Percentiles rank a stretch among this genome's conserved stretches.
These are phyloP conservation scores for Drosophila willistoni DNA, from an alignment of 1,140 invertebrate genomes.

Conservation along the genomic window DNA sequence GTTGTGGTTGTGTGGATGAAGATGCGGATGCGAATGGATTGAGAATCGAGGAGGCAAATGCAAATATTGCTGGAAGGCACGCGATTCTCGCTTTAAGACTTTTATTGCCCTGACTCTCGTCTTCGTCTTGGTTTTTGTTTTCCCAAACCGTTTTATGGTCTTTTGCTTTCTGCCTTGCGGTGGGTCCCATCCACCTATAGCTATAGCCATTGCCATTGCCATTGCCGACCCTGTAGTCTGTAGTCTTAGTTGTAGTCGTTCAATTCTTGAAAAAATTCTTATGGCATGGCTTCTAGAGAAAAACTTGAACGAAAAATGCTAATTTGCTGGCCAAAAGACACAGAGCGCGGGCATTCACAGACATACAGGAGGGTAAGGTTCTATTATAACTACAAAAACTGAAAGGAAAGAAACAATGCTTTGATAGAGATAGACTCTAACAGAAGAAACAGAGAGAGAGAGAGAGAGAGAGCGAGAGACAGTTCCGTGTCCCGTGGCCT, in stretches of 20 bases:
- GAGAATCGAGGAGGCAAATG: slow-evolving; percentile 45
- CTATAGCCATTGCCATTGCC: slow-evolving; percentile 5
- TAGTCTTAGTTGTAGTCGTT: neutral
- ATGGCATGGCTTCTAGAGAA: slow-evolving; percentile 53
- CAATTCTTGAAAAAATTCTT: slow-evolving; percentile 29
- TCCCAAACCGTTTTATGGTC: slow-evolving; percentile 55
- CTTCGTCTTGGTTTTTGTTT: slow-evolving; percentile 39
- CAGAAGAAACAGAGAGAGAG: neutral
- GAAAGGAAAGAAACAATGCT: slow-evolving; percentile 1
- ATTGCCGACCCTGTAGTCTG: neutral
- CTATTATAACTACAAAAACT: slow-evolving; percentile 1
- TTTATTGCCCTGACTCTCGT: slow-evolving; percentile 61
- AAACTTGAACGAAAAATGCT: slow-evolving; percentile 56
- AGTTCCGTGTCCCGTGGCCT: slow-evolving; percentile 5
- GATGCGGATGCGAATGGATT: slow-evolving; percentile 8
- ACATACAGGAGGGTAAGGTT: neutral
- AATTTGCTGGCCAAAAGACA: slow-evolving; percentile 46
- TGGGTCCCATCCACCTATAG: slow-evolving; percentile 47
- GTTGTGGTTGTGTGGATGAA: slow-evolving; percentile 3
- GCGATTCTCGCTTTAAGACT: slow-evolving; percentile 57
- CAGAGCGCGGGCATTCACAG: neutral
- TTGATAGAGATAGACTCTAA: neutral
- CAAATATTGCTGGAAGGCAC: slow-evolving; percentile 78
- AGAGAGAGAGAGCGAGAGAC: neutral
- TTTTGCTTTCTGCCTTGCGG: slow-evolving; percentile 62